These are phyloP conservation scores for Agrotis ipsilon DNA, from an alignment of 2,888 invertebrate species.

Conservation along the genomic window DNA sequence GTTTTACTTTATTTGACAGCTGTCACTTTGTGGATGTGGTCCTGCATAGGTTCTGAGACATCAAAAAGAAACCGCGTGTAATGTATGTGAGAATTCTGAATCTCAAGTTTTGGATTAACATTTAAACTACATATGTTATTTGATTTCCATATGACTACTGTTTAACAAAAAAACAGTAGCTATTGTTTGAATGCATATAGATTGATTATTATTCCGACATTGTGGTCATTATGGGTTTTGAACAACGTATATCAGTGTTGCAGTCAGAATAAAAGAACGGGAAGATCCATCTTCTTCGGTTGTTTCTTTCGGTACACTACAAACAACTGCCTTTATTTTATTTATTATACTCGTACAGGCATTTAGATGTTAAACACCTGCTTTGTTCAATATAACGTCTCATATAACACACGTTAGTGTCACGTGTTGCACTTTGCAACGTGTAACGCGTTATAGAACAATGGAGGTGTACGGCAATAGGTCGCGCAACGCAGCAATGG, in stretches of 20 bases:
- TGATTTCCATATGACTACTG: constrained; percentile 75
- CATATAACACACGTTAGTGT: too few species aligned
- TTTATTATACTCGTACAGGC: not conserved
- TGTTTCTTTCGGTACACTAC: not conserved
- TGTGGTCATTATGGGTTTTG: constrained; percentile 43
- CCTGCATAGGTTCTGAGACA: constrained; percentile 50
- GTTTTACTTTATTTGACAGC: constrained; percentile 32
- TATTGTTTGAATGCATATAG: constrained; percentile 68
- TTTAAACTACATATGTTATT: constrained; percentile 74
- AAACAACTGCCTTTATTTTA: constrained; percentile 4
- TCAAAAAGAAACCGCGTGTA: constrained; percentile 75
- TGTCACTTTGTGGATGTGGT: constrained; percentile 24
- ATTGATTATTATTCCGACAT: constrained; percentile 68
- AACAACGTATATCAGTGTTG: constrained; percentile 25
- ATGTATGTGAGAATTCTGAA: constrained; percentile 79
- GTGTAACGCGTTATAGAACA: too few species aligned
- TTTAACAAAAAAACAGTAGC: constrained; percentile 73
- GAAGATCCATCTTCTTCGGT: constrained; percentile 17
- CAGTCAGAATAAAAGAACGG: constrained; percentile 23
- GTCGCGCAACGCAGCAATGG: too few species aligned
- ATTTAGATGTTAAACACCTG: not conserved
- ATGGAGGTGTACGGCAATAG: too few species aligned
- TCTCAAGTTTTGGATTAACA: constrained; percentile 73
- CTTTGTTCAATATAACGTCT: not conserved
- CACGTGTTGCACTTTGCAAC: not conserved